phyloP scores from a whole-genome alignment of 2,888 invertebrate genomes.

The Ectropis crepuscularia region DNA sequence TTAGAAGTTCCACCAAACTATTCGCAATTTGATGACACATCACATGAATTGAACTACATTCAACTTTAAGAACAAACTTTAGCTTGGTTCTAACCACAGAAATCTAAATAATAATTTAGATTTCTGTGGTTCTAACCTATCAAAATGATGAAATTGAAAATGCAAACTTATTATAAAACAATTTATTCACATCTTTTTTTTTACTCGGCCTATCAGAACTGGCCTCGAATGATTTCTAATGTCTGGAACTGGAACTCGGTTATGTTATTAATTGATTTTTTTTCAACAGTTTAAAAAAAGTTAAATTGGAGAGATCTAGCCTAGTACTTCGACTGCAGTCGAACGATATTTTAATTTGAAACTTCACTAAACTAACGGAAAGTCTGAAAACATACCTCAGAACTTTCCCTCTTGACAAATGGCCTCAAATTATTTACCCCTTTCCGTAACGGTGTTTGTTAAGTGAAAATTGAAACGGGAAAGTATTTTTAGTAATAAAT shows the following conservation, averaged over 20 bases:
- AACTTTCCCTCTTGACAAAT: slow-evolving; percentile 41
- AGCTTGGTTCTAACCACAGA: too few relatives aligned
- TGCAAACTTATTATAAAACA: too few relatives aligned
- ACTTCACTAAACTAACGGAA: slow-evolving; percentile 23
- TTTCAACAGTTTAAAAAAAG: not conserved
- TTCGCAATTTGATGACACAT: too few relatives aligned
- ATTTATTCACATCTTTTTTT: too few relatives aligned
- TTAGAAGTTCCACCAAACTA: too few relatives aligned
- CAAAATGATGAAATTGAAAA: too few relatives aligned
- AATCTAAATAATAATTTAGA: too few relatives aligned
- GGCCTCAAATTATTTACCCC: slow-evolving; percentile 40
- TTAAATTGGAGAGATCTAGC: slow-evolving; percentile 6
- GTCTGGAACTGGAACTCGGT: not conserved
- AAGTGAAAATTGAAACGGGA: slow-evolving; percentile 31
- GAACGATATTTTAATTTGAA: slow-evolving; percentile 22
- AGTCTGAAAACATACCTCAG: slow-evolving; percentile 19
- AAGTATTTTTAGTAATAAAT: slow-evolving; percentile 42
- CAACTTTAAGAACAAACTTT: too few relatives aligned
- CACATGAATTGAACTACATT: too few relatives aligned
- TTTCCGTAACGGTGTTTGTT: slow-evolving; percentile 27
- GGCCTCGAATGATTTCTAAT: too few relatives aligned
- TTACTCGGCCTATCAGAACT: too few relatives aligned
- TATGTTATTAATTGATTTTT: not conserved
- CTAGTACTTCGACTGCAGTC: slow-evolving; percentile 2
- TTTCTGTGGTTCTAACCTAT: too few relatives aligned